These are phyloP conservation scores for Theonella swinhoei DNA, from an alignment of 37 sponge, comb jelly and placozoan genomes.

Conservation along the genomic window DNA sequence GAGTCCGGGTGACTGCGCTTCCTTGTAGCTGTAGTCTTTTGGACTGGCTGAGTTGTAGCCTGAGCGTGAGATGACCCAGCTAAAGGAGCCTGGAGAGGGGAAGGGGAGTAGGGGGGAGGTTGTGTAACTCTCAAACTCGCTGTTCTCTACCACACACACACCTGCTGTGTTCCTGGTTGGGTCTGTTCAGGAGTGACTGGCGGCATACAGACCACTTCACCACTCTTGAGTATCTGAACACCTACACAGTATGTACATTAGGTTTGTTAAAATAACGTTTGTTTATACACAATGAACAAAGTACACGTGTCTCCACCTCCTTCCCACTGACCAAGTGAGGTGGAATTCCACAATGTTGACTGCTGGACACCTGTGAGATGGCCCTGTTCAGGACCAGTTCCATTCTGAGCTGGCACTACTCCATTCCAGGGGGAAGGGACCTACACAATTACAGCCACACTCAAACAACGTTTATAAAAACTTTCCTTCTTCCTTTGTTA, in stretches of 20 bases:
- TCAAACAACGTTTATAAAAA: too few relatives aligned
- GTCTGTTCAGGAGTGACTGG: neutral
- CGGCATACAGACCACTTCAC: slow-evolving; percentile 26
- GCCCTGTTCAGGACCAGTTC: neutral
- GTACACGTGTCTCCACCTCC: neutral
- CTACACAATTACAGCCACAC: too few relatives aligned
- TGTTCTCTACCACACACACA: too few relatives aligned
- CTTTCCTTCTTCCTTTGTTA: too few relatives aligned
- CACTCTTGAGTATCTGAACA: slow-evolving; percentile 49
- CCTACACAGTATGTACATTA: neutral
- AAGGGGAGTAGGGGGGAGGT: too few relatives aligned
- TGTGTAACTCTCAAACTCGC: too few relatives aligned
- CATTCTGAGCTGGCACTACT: neutral
- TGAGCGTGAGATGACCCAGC: too few relatives aligned
- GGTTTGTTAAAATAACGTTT: neutral
- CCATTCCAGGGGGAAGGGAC: neutral
- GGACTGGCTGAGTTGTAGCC: too few relatives aligned
- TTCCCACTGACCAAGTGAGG: neutral
- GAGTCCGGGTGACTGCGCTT: neutral
- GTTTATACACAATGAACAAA: neutral
- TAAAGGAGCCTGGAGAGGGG: too few relatives aligned
- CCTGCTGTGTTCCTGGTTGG: too few relatives aligned
- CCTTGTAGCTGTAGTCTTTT: too few relatives aligned
- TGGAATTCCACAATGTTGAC: neutral
- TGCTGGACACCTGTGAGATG: neutral